A percentile compares a stretch with the other conserved stretches of the same genome.
phyloP scores from a whole-genome alignment of 2,888 invertebrate species.

The Encarsia formosa region DNA sequence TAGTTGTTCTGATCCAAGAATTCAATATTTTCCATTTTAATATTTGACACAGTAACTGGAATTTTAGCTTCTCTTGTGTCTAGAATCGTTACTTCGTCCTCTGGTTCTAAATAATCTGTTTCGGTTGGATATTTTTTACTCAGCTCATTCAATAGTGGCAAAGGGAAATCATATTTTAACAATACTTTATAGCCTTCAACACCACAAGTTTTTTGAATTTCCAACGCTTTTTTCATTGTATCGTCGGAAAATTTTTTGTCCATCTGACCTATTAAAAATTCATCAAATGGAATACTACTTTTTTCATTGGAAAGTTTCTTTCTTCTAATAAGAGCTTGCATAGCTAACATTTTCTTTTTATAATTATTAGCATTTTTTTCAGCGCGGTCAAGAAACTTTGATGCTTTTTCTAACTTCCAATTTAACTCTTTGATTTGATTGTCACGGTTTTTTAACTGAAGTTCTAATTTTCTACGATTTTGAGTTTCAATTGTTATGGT shows the following conservation, averaged over 20 bases:
- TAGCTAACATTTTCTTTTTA: slow-evolving; percentile 40
- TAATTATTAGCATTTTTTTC: slow-evolving; percentile 44
- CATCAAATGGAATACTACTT: slow-evolving; percentile 32
- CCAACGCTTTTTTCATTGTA: slow-evolving; percentile 32
- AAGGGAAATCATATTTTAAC: slow-evolving; percentile 37
- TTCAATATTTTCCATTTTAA: slow-evolving; percentile 21
- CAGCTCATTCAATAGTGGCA: slow-evolving; percentile 36
- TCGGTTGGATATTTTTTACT: slow-evolving; percentile 22
- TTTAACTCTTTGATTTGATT: slow-evolving; percentile 45
- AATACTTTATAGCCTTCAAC: slow-evolving; percentile 37
- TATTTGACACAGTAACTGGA: background rate
- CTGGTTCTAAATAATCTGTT: slow-evolving; percentile 4
- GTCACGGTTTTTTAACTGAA: slow-evolving; percentile 40
- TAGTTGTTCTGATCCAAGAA: too few species aligned
- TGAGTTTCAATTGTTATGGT: slow-evolving; percentile 37
- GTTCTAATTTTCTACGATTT: slow-evolving; percentile 38
- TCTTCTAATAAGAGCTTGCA: slow-evolving; percentile 40
- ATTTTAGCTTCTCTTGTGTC: background rate
- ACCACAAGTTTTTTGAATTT: slow-evolving; percentile 38
- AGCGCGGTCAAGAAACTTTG: slow-evolving; percentile 45
- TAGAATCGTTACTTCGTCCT: slow-evolving; percentile 2
- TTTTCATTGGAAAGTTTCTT: slow-evolving; percentile 38
- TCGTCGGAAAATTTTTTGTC: slow-evolving; percentile 36
- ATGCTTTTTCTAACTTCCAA: slow-evolving; percentile 46
- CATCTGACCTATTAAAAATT: slow-evolving; percentile 32